Conservation (phyloP, 2,888 invertebrate genomes). For the Lasioglossum figueresi region DNA sequence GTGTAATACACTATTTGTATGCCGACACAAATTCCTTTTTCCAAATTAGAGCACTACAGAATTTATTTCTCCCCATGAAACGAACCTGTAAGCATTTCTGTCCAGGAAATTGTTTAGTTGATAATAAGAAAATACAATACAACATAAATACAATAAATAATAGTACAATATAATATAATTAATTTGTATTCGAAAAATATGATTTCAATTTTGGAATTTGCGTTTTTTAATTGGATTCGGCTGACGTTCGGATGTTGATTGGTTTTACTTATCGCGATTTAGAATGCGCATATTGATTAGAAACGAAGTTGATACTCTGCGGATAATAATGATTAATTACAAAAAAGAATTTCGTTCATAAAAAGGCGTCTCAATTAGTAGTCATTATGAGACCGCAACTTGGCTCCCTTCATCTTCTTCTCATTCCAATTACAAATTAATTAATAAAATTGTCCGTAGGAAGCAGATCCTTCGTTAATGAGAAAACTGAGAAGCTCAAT, state of each 20-base stretch:
- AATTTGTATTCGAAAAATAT: not conserved
- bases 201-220: not conserved
- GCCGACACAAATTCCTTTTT: not conserved
- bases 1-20: not conserved
- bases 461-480: slow-evolving; percentile 60
- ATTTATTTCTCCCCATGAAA: not conserved
- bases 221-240: not conserved
- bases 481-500: slow-evolving; percentile 60
- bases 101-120: not conserved
- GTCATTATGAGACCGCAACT: slow-evolving; percentile 69
- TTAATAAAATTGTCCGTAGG: slow-evolving; percentile 57
- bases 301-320: not conserved
- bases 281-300: not conserved
- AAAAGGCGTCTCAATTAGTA: slow-evolving; percentile 74
- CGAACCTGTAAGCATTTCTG: not conserved
- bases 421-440: slow-evolving; percentile 45
- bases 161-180: not conserved
- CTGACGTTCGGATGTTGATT: not conserved
- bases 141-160: not conserved
- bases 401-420: slow-evolving; percentile 34
- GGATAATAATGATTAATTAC: not conserved
- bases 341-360: slow-evolving; percentile 66
- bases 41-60: not conserved
- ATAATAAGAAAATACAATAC: not conserved
- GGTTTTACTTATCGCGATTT: not conserved